Evolutionary conservation across 2,113 vertebrate genomes (phyloP).

Genomic region (Albula goreensis): DNA sequence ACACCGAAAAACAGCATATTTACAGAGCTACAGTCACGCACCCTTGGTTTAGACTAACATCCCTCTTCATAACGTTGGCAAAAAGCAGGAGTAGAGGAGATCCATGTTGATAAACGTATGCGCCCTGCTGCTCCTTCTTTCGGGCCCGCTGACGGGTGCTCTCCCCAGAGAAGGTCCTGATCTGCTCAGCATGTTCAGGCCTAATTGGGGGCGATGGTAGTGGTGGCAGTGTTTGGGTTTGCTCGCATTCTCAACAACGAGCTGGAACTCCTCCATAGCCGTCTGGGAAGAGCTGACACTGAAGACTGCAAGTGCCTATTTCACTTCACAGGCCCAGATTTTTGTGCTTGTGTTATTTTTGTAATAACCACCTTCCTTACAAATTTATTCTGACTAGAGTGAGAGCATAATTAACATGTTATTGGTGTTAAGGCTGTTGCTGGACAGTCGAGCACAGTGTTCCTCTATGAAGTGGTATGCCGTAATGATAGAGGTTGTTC

Average conservation of each 20-base stretch:
- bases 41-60: conserved; percentile 69
- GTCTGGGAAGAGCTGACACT: background rate
- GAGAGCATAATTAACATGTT: background rate
- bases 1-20: no score
- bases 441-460: background rate
- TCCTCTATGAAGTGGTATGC: background rate
- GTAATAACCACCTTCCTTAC: background rate
- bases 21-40: no score
- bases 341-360: background rate
- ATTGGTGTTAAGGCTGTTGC: background rate
- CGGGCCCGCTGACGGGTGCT: conserved; percentile 4
- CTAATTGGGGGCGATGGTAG: conserved; percentile 37
- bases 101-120: conserved; percentile 69
- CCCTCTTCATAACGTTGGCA: conserved; percentile 75
- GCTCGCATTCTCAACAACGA: background rate
- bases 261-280: background rate
- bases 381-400: background rate
- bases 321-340: background rate
- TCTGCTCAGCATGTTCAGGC: conserved; percentile 28
- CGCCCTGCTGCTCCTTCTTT: conserved; percentile 63
- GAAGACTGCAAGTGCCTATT: background rate
- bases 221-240: conserved; percentile 4
- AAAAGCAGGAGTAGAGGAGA: conserved; percentile 69
- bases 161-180: conserved; percentile 39
- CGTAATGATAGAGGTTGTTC: background rate